Percentiles rank a stretch among this genome's conserved stretches.
These are phyloP conservation scores for Trichogramma pretiosum DNA, from an alignment of 1,140 invertebrate genomes.

Conservation along the genomic window DNA sequence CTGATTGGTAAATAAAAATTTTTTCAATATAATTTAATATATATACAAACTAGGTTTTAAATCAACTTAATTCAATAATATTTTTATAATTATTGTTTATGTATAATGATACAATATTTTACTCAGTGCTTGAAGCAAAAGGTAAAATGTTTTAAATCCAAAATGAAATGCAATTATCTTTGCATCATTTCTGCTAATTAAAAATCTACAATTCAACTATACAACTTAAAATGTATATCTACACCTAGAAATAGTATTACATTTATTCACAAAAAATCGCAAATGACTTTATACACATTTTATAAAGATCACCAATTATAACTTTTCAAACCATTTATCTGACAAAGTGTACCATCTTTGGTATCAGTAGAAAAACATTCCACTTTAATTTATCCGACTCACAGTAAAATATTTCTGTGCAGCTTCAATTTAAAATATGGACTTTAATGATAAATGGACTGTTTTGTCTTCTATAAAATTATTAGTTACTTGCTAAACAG, in stretches of 20 bases:
- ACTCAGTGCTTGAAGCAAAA: too few species aligned
- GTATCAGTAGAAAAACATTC: constrained; percentile 13
- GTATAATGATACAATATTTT: too few species aligned
- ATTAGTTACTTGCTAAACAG: constrained; percentile 35
- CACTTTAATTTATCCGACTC: too few species aligned
- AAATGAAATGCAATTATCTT: too few species aligned
- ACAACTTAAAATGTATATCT: constrained; percentile 16
- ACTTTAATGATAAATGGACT: too few species aligned
- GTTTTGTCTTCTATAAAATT: too few species aligned
- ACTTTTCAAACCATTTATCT: constrained; percentile 8
- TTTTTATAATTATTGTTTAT: too few species aligned
- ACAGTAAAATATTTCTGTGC: too few species aligned
- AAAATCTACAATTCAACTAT: constrained; percentile 12
- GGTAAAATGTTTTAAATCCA: too few species aligned
- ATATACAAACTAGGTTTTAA: constrained; percentile 2
- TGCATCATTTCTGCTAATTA: constrained; percentile 3
- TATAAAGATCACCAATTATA: constrained; percentile 15
- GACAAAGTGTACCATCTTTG: constrained; percentile 16
- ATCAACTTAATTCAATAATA: constrained; percentile 8
- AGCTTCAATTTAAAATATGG: too few species aligned
- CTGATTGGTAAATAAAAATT: too few species aligned
- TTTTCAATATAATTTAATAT: constrained; percentile 1
- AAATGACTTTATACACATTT: constrained; percentile 2
- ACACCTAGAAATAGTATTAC: constrained; percentile 11
- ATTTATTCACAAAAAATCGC: constrained; percentile 12